Evolutionary conservation across 1,140 invertebrate genomes (phyloP).

Genomic region (Globodera ellingtonae): DNA sequence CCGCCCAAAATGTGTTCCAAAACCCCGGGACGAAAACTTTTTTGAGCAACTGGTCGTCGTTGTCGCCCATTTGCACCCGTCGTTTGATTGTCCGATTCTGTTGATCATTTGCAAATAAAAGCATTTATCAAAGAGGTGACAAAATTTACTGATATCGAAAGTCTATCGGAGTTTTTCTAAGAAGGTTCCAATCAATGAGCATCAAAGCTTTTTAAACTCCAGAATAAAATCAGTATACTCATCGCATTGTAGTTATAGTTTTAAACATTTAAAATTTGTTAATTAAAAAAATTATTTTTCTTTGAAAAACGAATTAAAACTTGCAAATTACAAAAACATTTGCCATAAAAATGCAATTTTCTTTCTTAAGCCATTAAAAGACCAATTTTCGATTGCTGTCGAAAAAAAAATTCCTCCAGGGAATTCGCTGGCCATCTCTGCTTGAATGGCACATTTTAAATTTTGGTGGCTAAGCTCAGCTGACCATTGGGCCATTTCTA

Average conservation of each 20-base stretch:
- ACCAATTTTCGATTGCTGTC: background rate
- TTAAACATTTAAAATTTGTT: too few species aligned
- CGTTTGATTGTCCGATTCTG: background rate
- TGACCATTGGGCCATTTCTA: background rate
- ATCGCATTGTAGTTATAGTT: too few species aligned
- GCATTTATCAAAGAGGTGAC: background rate
- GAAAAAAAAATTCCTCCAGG: background rate
- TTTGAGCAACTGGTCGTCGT: background rate
- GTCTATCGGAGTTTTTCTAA: too few species aligned
- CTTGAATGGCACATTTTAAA: background rate
- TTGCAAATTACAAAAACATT: too few species aligned
- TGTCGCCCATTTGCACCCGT: background rate
- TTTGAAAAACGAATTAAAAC: too few species aligned
- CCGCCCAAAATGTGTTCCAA: background rate
- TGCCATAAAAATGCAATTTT: too few species aligned
- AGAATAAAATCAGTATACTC: too few species aligned
- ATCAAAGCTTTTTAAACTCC: too few species aligned
- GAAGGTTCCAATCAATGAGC: too few species aligned
- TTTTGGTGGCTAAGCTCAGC: background rate
- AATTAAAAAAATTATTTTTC: too few species aligned
- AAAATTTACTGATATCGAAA: background rate
- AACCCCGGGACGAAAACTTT: background rate
- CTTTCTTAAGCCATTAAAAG: background rate
- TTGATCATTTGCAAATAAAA: background rate
- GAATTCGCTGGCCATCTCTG: background rate